These are phyloP conservation scores for Cricetomys ansorgei DNA, from an alignment of 2,113 vertebrate species.

Conservation along the genomic window DNA sequence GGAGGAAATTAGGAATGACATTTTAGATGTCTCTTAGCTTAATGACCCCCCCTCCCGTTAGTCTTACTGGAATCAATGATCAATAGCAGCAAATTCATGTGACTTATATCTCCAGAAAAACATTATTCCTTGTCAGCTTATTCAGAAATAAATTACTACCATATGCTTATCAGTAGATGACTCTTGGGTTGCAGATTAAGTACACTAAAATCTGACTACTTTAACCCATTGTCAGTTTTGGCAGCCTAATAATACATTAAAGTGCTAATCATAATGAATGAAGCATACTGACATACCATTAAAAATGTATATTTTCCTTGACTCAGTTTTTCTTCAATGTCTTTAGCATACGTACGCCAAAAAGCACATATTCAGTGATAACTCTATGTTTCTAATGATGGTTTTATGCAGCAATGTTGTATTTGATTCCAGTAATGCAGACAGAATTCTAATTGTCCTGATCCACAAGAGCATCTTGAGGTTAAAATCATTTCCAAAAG, in stretches of 20 bases:
- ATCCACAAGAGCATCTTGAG: too few species aligned
- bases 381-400: not conserved
- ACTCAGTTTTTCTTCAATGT: too few species aligned
- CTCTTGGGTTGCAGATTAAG: not conserved
- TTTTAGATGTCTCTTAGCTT: not conserved
- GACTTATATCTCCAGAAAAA: not conserved
- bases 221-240: not conserved
- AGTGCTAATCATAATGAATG: not conserved
- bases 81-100: not conserved
- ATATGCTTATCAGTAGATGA: not conserved
- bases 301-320: too few species aligned
- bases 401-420: not conserved
- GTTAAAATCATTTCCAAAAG: too few species aligned
- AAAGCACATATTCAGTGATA: not conserved
- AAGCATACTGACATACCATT: not conserved
- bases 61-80: not conserved
- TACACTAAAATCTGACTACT: not conserved
- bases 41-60: not conserved
- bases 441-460: too few species aligned
- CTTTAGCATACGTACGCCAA: too few species aligned
- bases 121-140: not conserved
- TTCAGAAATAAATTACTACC: not conserved
- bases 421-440: not conserved
- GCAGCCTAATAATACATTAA: not conserved
- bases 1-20: not conserved